phyloP scores from a whole-genome alignment of 1,140 invertebrate species.

The Protaetia brevitarsis region DNA sequence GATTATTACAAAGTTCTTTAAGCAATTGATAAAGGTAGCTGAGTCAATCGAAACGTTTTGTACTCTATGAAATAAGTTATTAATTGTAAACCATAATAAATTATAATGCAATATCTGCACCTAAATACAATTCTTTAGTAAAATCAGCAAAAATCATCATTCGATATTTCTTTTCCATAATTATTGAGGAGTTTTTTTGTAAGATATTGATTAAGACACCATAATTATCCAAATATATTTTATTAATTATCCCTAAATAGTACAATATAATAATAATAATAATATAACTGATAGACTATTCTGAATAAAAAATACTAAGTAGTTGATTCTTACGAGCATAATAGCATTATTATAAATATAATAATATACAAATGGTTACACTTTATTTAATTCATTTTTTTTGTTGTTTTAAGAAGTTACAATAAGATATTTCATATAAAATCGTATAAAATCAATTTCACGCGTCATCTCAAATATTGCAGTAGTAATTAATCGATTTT shows the following conservation, averaged over 20 bases:
- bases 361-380: conserved; percentile 24
- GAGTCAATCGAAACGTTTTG: too few species aligned
- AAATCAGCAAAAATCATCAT: too few species aligned
- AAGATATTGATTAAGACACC: background rate
- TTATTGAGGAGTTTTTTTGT: background rate
- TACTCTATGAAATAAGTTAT: too few species aligned
- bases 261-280: conserved; percentile 19
- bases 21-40: too few species aligned
- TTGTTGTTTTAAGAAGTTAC: background rate
- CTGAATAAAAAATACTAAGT: conserved; percentile 23
- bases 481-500: background rate
- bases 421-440: background rate
- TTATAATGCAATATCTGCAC: too few species aligned
- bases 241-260: conserved; percentile 20
- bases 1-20: too few species aligned
- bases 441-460: conserved; percentile 19
- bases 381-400: background rate
- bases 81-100: too few species aligned
- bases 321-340: conserved; percentile 11
- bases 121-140: too few species aligned
- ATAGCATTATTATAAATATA: background rate
- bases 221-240: conserved; percentile 23
- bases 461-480: background rate
- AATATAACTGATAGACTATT: conserved; percentile 12
- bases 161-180: background rate